These are phyloP conservation scores for Nasonovia ribisnigri DNA, from an alignment of 2,888 invertebrate genomes.

Conservation along the genomic window DNA sequence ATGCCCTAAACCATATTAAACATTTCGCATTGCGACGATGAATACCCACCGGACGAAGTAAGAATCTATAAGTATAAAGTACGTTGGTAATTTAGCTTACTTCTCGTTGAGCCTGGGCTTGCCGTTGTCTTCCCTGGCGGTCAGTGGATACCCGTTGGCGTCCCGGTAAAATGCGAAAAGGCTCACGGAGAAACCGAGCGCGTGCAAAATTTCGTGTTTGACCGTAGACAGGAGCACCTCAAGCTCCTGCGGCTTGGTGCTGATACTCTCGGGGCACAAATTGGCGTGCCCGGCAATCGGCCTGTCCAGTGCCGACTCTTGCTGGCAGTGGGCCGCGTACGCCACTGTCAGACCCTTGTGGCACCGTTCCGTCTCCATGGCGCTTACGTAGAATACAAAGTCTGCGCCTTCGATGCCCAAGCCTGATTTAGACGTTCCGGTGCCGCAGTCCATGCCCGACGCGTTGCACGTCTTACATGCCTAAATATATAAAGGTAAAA, in stretches of 20 bases:
- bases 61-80: not conserved
- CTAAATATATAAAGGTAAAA: slow-evolving; percentile 71
- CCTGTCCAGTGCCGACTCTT: slow-evolving; percentile 90
- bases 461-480: slow-evolving; percentile 89
- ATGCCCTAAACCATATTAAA: not conserved
- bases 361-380: slow-evolving; percentile 93
- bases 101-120: slow-evolving; percentile 90
- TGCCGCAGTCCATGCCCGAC: slow-evolving; percentile 85
- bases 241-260: slow-evolving; percentile 90
- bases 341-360: slow-evolving; percentile 92
- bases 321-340: slow-evolving; percentile 98
- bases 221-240: slow-evolving; percentile 94
- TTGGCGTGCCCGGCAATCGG: slow-evolving; percentile 99
- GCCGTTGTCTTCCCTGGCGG: slow-evolving; percentile 85
- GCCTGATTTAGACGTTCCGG: slow-evolving; percentile 75
- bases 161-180: slow-evolving; percentile 97
- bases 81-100: slow-evolving; percentile 72
- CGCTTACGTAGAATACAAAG: slow-evolving; percentile 97
- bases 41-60: not conserved
- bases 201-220: slow-evolving; percentile 98
- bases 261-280: slow-evolving; percentile 94
- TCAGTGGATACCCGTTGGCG: slow-evolving; percentile 87
- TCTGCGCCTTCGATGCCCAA: slow-evolving; percentile 85
- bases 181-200: slow-evolving; percentile 96
- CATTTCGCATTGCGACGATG: not conserved